These are phyloP conservation scores for Apocheima hispidaria DNA, from an alignment of 2,888 invertebrate genomes.

Conservation along the genomic window DNA sequence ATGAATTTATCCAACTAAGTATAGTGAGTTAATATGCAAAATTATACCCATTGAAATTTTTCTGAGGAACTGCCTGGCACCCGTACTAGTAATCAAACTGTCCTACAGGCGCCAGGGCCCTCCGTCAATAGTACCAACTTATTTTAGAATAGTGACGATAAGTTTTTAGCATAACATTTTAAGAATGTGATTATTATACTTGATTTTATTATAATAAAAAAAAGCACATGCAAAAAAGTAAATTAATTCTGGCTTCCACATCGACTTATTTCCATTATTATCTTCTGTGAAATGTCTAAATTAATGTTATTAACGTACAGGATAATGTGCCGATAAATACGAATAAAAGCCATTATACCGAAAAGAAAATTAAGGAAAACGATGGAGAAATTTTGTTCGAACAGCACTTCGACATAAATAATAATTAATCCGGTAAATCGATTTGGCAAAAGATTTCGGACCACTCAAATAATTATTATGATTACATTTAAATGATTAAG, in stretches of 20 bases:
- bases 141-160: no score
- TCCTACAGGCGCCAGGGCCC: no score
- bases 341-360: slow-evolving; percentile 47
- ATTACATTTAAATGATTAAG: not conserved
- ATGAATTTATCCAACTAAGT: no score
- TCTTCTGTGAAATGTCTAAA: slow-evolving; percentile 7
- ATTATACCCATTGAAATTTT: no score
- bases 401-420: slow-evolving; percentile 39
- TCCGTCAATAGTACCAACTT: no score
- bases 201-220: no score
- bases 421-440: slow-evolving; percentile 43
- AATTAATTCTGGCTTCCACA: not conserved
- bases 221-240: no score
- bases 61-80: no score
- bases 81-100: no score
- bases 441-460: slow-evolving; percentile 18
- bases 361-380: slow-evolving; percentile 55
- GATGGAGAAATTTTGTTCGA: slow-evolving; percentile 28
- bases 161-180: no score
- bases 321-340: slow-evolving; percentile 44
- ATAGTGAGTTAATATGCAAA: no score
- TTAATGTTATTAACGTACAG: slow-evolving; percentile 35
- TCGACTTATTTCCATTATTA: not conserved
- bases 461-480: slow-evolving; percentile 1
- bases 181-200: no score